phyloP scores from a whole-genome alignment of 2,888 invertebrate species.

The Synanthedon vespiformis region DNA sequence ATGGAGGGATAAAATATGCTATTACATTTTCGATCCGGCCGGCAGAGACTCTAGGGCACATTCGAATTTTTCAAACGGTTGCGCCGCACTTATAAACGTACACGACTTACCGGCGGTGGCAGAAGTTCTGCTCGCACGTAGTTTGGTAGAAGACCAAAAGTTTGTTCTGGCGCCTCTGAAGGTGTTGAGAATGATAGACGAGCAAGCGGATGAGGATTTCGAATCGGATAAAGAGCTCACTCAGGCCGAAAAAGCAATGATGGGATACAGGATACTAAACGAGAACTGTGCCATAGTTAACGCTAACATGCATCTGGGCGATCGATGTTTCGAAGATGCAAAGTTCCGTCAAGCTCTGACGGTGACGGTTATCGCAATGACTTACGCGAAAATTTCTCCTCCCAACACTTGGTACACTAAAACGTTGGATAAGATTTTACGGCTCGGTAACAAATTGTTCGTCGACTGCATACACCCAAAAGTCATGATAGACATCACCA shows the following conservation, averaged over 20 bases:
- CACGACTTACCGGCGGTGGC: conserved; percentile 60
- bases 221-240: conserved; percentile 60
- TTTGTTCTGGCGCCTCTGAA: conserved; percentile 59
- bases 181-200: conserved; percentile 54
- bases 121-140: conserved; percentile 61
- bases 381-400: conserved; percentile 75
- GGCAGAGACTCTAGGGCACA: conserved; percentile 66
- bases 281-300: conserved; percentile 69
- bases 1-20: conserved; percentile 72
- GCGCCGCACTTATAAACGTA: conserved; percentile 69
- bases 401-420: conserved; percentile 71
- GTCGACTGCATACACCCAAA: conserved; percentile 62
- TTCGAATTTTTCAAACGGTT: conserved; percentile 59
- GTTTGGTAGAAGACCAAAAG: conserved; percentile 58
- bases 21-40: conserved; percentile 74
- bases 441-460: conserved; percentile 71
- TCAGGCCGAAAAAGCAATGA: conserved; percentile 59
- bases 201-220: conserved; percentile 51
- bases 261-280: conserved; percentile 67
- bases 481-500: conserved; percentile 52
- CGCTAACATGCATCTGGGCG: conserved; percentile 70
- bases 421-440: conserved; percentile 70
- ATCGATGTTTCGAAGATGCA: conserved; percentile 69
- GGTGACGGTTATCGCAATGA: conserved; percentile 70
- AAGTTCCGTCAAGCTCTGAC: conserved; percentile 72